These are phyloP conservation scores for Polypedilum pembai DNA, from an alignment of 1,140 invertebrate genomes.

Conservation along the genomic window DNA sequence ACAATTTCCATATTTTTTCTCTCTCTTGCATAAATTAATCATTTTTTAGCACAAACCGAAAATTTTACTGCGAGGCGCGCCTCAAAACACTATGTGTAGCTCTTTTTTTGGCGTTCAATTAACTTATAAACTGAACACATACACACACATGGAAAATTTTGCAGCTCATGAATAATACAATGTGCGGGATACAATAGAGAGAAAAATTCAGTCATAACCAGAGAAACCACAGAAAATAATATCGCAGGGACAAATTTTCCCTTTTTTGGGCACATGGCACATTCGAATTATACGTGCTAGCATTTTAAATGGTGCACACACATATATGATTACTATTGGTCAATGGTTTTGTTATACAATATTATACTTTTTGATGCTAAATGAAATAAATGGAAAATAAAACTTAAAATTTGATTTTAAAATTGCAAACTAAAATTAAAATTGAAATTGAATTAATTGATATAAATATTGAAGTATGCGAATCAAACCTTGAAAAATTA, in stretches of 20 bases:
- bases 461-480: too few relatives aligned
- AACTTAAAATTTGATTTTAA: too few relatives aligned
- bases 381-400: too few relatives aligned
- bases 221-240: slow-evolving; percentile 17
- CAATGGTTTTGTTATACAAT: background rate
- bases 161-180: background rate
- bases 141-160: background rate
- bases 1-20: slow-evolving; percentile 11
- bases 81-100: background rate
- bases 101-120: slow-evolving; percentile 24
- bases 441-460: too few relatives aligned
- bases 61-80: background rate
- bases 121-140: slow-evolving; percentile 23
- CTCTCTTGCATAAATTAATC: background rate
- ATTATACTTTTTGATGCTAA: too few relatives aligned
- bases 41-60: slow-evolving; percentile 1
- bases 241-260: background rate
- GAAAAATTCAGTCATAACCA: slow-evolving; percentile 11
- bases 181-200: background rate
- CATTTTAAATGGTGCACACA: slow-evolving; percentile 21
- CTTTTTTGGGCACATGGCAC: background rate
- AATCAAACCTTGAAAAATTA: too few relatives aligned
- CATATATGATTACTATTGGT: slow-evolving; percentile 15
- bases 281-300: slow-evolving; percentile 22
- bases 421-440: too few relatives aligned